phyloP scores from a whole-genome alignment of 1,140 invertebrate genomes.

The Macrocentrus cingulum region DNA sequence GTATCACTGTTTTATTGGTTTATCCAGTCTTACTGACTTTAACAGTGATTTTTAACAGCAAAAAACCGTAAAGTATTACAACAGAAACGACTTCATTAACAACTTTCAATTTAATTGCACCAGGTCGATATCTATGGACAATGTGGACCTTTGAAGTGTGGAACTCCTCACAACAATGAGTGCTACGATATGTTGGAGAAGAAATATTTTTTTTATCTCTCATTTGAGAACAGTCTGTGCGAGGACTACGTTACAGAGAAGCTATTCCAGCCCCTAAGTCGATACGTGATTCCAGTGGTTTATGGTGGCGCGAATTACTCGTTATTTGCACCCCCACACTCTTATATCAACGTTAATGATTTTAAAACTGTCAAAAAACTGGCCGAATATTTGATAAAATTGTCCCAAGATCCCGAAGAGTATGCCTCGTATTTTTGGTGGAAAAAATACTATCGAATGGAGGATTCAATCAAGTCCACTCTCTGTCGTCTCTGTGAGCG shows the following conservation, averaged over 20 bases:
- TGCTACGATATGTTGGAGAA: conserved; percentile 47
- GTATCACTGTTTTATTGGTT: no score
- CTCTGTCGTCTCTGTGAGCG: conserved; percentile 18
- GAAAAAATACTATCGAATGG: conserved; percentile 44
- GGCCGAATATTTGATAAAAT: conserved; percentile 51
- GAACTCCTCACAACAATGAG: conserved; percentile 33
- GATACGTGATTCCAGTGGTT: conserved; percentile 52
- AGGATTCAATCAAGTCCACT: not conserved
- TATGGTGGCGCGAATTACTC: conserved; percentile 57
- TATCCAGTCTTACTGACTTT: no score
- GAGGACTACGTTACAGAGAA: conserved; percentile 65
- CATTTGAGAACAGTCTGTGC: conserved; percentile 65
- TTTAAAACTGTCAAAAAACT: conserved; percentile 54
- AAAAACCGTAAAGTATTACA: no score
- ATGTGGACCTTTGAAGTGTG: conserved; percentile 58
- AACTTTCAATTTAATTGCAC: no score
- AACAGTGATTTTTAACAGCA: no score
- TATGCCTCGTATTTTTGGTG: conserved; percentile 59
- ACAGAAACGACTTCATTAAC: no score
- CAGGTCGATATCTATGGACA: conserved; percentile 67
- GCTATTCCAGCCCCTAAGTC: conserved; percentile 49
- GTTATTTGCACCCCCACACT: conserved; percentile 57
- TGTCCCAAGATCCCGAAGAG: conserved; percentile 48
- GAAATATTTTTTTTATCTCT: conserved; percentile 66
- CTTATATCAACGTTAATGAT: conserved; percentile 62